Conservation (phyloP, 2,888 invertebrate species). For the Acanthopleura granulata region DNA sequence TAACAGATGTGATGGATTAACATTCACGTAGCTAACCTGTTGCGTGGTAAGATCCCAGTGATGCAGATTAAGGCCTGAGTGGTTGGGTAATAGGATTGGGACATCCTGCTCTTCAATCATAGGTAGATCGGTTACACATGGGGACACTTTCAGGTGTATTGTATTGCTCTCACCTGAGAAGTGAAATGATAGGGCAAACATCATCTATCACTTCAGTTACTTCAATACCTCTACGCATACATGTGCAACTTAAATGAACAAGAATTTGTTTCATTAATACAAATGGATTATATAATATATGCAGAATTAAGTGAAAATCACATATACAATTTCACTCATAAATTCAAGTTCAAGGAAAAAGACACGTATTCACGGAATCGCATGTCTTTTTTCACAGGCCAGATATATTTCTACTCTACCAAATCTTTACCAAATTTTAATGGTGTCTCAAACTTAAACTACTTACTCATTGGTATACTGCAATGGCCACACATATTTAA, state of each 20-base stretch:
- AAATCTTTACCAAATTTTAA: conserved; percentile 46
- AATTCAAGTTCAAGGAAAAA: no score
- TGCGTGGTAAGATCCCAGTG: conserved; percentile 95
- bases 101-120: conserved; percentile 90
- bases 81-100: conserved; percentile 82
- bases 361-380: no score
- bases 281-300: no score
- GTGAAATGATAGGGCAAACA: not conserved
- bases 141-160: conserved; percentile 89
- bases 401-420: no score
- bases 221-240: no score
- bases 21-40: conserved; percentile 77
- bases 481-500: conserved; percentile 85
- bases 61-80: conserved; percentile 66
- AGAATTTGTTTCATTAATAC: no score
- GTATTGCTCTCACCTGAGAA: conserved; percentile 85
- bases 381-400: no score
- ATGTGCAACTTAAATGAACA: no score
- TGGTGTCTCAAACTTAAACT: not conserved
- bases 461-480: conserved; percentile 71
- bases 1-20: no score
- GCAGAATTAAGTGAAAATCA: no score
- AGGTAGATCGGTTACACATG: conserved; percentile 84
- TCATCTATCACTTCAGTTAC: no score
- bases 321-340: no score